Conservation (phyloP, 2,797 vertebrate species). For the Propithecus perrieri region DNA sequence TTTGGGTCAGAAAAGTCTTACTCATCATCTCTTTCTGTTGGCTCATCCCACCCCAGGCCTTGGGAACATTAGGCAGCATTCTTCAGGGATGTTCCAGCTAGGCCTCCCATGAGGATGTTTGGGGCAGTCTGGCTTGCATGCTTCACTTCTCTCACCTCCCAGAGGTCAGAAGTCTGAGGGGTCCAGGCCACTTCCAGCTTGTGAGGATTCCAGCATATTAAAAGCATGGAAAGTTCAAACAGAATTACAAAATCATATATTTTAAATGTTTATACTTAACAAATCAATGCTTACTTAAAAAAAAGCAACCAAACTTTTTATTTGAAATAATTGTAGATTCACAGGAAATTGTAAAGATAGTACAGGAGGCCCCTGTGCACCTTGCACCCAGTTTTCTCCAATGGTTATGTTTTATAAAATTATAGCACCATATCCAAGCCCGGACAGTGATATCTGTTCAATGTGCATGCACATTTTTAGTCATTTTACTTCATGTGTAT, state of each 20-base stretch:
- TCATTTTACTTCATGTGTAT: background rate
- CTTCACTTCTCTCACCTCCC: background rate
- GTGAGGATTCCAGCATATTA: background rate
- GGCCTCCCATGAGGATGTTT: background rate
- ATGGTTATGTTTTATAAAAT: background rate
- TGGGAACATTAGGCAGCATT: background rate
- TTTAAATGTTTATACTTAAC: background rate
- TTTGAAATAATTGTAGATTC: background rate
- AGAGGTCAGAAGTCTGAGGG: background rate
- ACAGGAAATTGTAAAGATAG: background rate
- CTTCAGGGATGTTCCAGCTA: background rate
- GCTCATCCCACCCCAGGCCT: background rate
- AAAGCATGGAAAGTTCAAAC: background rate
- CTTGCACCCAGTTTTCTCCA: background rate
- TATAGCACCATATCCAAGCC: background rate
- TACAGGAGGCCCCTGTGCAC: background rate
- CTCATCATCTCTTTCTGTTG: background rate
- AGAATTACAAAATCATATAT: background rate
- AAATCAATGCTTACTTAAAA: background rate
- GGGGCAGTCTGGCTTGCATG: background rate
- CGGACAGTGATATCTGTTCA: background rate
- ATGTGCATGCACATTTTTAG: background rate
- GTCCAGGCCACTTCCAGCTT: background rate
- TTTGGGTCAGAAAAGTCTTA: background rate
- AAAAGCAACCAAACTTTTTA: background rate